These are phyloP conservation scores for Pristionchus fissidentatus DNA, from an alignment of 2,888 invertebrate species.

Conservation along the genomic window DNA sequence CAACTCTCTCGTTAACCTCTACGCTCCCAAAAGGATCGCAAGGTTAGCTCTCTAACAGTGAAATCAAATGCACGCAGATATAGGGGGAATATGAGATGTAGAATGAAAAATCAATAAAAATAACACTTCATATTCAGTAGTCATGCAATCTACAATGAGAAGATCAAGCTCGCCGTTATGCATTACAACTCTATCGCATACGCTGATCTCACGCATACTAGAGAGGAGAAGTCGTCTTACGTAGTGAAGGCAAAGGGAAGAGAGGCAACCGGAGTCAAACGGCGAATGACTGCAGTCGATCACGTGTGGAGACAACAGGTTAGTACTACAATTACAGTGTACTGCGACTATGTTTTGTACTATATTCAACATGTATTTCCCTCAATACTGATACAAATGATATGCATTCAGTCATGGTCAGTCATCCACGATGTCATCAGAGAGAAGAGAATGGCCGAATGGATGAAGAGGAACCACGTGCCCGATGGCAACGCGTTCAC, in stretches of 20 bases:
- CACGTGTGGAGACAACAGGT: not conserved
- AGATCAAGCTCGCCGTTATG: not conserved
- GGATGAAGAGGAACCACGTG: not conserved
- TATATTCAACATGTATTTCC: no score
- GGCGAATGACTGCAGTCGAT: not conserved
- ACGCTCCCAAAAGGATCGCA: no score
- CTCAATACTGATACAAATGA: not conserved
- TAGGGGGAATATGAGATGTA: no score
- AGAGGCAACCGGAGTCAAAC: not conserved
- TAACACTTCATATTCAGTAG: not conserved
- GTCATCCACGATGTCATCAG: not conserved
- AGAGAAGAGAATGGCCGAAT: not conserved
- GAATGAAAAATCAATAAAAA: not conserved
- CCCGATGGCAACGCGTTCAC: not conserved
- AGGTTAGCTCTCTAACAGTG: no score
- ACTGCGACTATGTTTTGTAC: no score
- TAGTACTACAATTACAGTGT: not conserved
- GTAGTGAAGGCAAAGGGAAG: not conserved
- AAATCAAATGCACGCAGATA: no score
- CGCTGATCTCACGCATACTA: not conserved
- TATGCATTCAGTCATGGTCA: not conserved
- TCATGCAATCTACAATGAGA: not conserved
- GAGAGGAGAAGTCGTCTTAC: not conserved
- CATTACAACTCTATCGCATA: not conserved
- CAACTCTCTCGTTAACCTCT: no score